Evolutionary conservation across 2,888 invertebrate genomes (phyloP).

Genomic region (Himalopsyche anomala): DNA sequence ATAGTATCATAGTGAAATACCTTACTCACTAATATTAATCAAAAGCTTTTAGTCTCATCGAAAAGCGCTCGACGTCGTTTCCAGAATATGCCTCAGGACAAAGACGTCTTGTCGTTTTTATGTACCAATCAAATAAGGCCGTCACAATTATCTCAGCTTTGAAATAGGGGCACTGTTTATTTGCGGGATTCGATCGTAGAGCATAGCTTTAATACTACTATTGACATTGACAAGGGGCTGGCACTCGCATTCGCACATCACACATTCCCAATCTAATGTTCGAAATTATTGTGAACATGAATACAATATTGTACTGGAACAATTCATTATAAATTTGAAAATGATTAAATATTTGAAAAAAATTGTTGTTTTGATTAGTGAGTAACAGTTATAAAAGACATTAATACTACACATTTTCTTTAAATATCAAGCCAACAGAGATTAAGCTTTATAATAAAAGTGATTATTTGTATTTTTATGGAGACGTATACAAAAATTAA

Average conservation of each 20-base stretch:
- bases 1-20: not conserved
- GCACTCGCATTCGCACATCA: constrained; percentile 41
- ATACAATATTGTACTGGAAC: constrained; percentile 7
- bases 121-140: constrained; percentile 59
- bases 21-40: constrained; percentile 35
- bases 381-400: too few relatives aligned
- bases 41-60: constrained; percentile 27
- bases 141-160: constrained; percentile 60
- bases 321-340: not conserved
- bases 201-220: constrained; percentile 52
- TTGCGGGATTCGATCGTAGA: constrained; percentile 53
- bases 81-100: constrained; percentile 45
- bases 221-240: constrained; percentile 60
- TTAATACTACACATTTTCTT: too few relatives aligned
- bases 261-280: constrained; percentile 31
- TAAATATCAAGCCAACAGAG: too few relatives aligned
- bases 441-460: too few relatives aligned
- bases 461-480: too few relatives aligned
- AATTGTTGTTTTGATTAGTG: too few relatives aligned
- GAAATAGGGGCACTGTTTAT: constrained; percentile 39
- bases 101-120: constrained; percentile 51
- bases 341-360: too few relatives aligned
- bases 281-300: not conserved
- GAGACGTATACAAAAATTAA: too few relatives aligned
- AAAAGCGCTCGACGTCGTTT: constrained; percentile 18